Percentiles rank a stretch among this genome's conserved stretches.
These are phyloP conservation scores for Gymnocypris eckloni DNA, from an alignment of 2,797 vertebrate genomes.

Conservation along the genomic window DNA sequence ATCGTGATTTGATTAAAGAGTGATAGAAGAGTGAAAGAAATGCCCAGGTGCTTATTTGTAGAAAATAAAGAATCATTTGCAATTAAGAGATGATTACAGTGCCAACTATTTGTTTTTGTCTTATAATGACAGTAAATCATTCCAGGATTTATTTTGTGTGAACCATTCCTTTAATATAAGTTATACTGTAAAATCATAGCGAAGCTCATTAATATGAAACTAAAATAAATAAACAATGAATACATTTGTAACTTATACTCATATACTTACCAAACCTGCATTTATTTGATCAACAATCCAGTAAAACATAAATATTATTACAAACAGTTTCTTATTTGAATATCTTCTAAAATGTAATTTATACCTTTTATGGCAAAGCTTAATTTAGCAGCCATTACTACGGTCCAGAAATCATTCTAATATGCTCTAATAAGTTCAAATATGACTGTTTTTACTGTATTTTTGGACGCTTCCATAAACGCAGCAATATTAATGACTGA, in stretches of 20 bases:
- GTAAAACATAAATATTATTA: not conserved
- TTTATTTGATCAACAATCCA: not conserved
- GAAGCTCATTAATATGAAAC: not conserved
- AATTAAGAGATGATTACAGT: not conserved
- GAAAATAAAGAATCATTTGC: not conserved
- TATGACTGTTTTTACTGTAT: not conserved
- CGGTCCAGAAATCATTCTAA: not conserved
- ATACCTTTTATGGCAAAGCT: not conserved
- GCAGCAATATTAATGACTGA: not conserved
- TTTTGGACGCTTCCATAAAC: not conserved
- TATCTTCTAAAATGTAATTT: not conserved
- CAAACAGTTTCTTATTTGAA: not conserved
- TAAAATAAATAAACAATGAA: not conserved
- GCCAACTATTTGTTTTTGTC: not conserved
- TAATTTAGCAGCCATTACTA: not conserved
- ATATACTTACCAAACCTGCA: not conserved
- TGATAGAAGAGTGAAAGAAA: conserved; percentile 9
- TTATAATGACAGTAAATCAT: not conserved
- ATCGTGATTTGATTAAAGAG: not conserved
- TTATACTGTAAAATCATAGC: not conserved
- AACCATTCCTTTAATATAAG: not conserved
- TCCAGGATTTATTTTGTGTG: not conserved
- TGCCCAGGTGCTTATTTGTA: not conserved
- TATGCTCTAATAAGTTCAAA: not conserved
- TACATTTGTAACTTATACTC: not conserved